Evolutionary conservation across 2,797 vertebrate genomes (phyloP), one percentile per base, ranked within the genome.

Genomic region (Syngnathus rostellatus): DNA sequence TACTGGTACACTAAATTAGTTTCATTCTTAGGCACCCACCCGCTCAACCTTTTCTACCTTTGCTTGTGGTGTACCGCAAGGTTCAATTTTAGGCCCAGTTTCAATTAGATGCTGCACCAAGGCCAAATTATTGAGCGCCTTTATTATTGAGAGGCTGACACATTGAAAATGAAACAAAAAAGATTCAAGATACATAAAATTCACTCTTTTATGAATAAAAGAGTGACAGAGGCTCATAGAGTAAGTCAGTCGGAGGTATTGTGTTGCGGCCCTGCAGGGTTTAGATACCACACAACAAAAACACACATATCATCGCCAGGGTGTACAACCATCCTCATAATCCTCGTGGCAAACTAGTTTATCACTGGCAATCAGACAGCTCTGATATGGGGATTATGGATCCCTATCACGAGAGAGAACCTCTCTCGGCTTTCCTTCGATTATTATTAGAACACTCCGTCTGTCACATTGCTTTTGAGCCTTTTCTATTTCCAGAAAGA

Each of bases 351-450:
- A 72, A 74, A 69, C 80, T 64, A 65, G 72, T 83, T 84, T 87
- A 87, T 83, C 83, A 77, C 63, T 77, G 55, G 70, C 72, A 58
- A 80, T 86, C 82, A 81, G 74, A 80, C 78, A 78, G 74, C 77
- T 79, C 75, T 68, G 77, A 83, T 84, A 83, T 64, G 19, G 67
- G 73, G 84, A 88, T 85, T 74, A 76, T 65, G 67, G 72, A 75
- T 75, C 72, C 74, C 71, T 66, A 69, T 83, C 78, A 70, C 39
- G 63, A 66, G 69, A 64, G 67, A 48, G 64, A 77, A 59, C 59
- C 67, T 65, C 68, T 55, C 63, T 66, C 68, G 65, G 63, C 54
- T 57, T 57, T 75, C 63, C 43, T 40, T 38, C 65, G 77, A 64
- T 71, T 40, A 64, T 62, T 40, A 67, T 58, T 71, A 11, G n/a